phyloP scores from a whole-genome alignment of 2,888 invertebrate species.

The Desoria tigrina region DNA sequence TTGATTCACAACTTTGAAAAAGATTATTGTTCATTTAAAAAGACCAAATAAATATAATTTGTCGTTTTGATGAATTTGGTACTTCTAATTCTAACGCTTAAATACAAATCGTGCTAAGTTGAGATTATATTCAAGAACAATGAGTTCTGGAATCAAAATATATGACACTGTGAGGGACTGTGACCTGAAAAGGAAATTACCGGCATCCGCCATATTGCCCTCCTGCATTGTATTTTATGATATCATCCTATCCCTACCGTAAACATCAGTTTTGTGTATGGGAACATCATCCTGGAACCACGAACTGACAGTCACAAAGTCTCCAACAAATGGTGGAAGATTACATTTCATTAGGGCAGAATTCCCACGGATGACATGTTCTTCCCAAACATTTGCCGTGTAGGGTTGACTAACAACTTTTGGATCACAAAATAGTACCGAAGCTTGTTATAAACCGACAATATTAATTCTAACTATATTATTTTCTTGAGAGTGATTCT shows the following conservation, averaged over 20 bases:
- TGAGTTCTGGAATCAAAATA: background rate
- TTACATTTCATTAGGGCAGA: slow-evolving; percentile 89
- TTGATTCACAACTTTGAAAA: slow-evolving; percentile 67
- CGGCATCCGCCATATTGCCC: slow-evolving; percentile 7
- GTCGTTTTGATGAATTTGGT: too few species aligned
- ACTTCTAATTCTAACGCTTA: too few species aligned
- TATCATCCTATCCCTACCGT: slow-evolving; percentile 44
- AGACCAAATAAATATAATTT: too few species aligned
- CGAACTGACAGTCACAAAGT: slow-evolving; percentile 80
- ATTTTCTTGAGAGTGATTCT: too few species aligned
- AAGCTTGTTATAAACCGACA: too few species aligned
- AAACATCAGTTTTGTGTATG: slow-evolving; percentile 49
- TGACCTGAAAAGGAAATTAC: background rate
- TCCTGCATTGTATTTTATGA: too few species aligned
- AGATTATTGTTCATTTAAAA: too few species aligned
- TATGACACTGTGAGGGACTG: background rate
- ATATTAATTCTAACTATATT: too few species aligned
- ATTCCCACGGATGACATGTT: slow-evolving; percentile 86
- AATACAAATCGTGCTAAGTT: background rate
- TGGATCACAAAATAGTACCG: slow-evolving; percentile 57
- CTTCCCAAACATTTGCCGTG: slow-evolving; percentile 88
- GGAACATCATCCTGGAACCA: slow-evolving; percentile 74
- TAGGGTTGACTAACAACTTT: slow-evolving; percentile 88
- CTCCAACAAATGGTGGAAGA: slow-evolving; percentile 89
- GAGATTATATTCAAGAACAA: background rate